phyloP scores from a whole-genome alignment of 1,140 invertebrate genomes.

The Lineus longissimus region DNA sequence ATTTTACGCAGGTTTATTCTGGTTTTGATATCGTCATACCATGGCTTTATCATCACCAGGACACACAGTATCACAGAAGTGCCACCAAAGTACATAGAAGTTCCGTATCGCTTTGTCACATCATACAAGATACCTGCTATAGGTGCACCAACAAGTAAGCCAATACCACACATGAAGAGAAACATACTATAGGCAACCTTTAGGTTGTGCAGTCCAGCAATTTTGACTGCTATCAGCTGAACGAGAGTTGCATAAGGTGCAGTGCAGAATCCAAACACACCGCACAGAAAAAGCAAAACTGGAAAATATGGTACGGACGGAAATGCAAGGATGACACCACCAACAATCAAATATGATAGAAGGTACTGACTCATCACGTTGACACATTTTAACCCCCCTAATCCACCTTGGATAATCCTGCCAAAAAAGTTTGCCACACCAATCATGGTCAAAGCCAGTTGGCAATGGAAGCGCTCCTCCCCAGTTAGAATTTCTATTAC shows the following conservation, averaged over 20 bases:
- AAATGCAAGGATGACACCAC: background rate
- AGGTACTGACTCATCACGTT: background rate
- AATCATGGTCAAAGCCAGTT: background rate
- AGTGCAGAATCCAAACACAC: background rate
- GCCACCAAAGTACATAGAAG: background rate
- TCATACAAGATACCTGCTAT: background rate
- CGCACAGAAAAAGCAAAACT: background rate
- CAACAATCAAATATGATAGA: background rate
- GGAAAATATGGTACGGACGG: background rate
- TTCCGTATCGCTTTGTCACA: background rate
- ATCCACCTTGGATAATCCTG: background rate
- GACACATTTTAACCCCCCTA: background rate
- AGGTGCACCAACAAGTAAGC: background rate
- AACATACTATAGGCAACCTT: background rate
- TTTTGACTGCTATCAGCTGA: background rate
- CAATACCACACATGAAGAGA: background rate
- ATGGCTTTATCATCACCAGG: no score
- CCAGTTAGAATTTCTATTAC: background rate
- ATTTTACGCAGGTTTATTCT: no score
- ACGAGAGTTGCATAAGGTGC: background rate
- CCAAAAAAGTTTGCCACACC: constrained; percentile 2
- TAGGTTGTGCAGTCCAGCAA: background rate
- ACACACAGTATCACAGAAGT: background rate
- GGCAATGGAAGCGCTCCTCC: background rate
- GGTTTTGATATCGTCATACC: no score